These are phyloP conservation scores for Temnothorax nylanderi DNA, from an alignment of 1,140 invertebrate genomes.

Conservation along the genomic window DNA sequence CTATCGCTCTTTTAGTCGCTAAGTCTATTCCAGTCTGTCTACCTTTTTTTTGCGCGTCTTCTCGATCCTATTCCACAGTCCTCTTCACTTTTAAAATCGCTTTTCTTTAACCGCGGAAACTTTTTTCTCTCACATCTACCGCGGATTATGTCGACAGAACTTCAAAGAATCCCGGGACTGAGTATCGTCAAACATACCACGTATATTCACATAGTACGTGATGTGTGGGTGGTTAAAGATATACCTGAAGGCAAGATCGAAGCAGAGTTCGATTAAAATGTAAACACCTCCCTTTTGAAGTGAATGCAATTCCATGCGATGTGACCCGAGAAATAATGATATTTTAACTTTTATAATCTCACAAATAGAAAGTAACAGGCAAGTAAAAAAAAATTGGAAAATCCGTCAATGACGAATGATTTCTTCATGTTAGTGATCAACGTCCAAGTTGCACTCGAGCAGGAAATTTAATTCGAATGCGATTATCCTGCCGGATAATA, in stretches of 20 bases:
- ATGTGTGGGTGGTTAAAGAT: background rate
- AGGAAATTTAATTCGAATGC: conserved; percentile 1
- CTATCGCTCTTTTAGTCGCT: conserved; percentile 43
- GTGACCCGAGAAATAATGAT: background rate
- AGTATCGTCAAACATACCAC: background rate
- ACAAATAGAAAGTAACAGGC: background rate
- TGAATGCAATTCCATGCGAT: background rate
- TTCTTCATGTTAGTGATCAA: background rate
- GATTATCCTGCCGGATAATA: background rate
- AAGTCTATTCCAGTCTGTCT: conserved; percentile 40
- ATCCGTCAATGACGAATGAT: background rate
- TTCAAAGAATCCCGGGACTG: background rate
- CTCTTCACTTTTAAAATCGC: conserved; percentile 20
- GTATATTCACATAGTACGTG: background rate
- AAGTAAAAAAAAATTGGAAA: background rate
- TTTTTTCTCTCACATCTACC: background rate
- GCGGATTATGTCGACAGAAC: background rate
- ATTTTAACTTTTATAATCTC: background rate
- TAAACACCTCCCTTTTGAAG: background rate
- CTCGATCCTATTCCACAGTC: background rate
- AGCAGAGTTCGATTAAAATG: background rate
- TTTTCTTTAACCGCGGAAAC: background rate
- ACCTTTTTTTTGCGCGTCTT: conserved; percentile 23
- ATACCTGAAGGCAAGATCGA: background rate
- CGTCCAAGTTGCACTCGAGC: background rate